phyloP scores from a whole-genome alignment of 2,888 invertebrate species.

The Argyresthia albistria region DNA sequence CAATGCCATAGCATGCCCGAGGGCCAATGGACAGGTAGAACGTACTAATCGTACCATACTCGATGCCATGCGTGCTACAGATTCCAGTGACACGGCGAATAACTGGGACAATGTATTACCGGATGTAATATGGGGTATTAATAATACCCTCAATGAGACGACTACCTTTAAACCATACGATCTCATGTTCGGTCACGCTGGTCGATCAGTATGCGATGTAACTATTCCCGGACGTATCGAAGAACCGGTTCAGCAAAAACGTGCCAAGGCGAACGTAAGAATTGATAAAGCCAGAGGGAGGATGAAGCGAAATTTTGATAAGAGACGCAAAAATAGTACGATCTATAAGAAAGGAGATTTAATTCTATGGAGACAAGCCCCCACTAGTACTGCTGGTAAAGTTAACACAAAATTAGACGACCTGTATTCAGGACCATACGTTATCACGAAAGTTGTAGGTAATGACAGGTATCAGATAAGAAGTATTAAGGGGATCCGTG shows the following conservation, averaged over 20 bases:
- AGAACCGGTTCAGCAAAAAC: neutral
- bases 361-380: constrained; percentile 12
- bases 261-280: neutral
- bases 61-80: constrained; percentile 13
- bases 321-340: constrained; percentile 7
- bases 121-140: constrained; percentile 17
- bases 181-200: constrained; percentile 15
- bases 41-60: constrained; percentile 16
- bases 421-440: constrained; percentile 1
- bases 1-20: neutral
- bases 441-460: constrained; percentile 15
- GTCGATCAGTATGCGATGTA: constrained; percentile 10
- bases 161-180: constrained; percentile 14
- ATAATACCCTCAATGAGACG: constrained; percentile 14
- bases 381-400: constrained; percentile 8
- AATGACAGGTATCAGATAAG: constrained; percentile 20
- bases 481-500: constrained; percentile 17
- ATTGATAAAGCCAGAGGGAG: neutral
- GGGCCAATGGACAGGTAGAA: constrained; percentile 7
- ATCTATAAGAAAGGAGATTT: constrained; percentile 15
- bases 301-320: constrained; percentile 12
- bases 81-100: constrained; percentile 11
- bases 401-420: constrained; percentile 16
- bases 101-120: neutral
- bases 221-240: neutral